Base-by-base conservation (phyloP, 2,113 vertebrate genomes). In the Catharus bicknelli region DNA sequence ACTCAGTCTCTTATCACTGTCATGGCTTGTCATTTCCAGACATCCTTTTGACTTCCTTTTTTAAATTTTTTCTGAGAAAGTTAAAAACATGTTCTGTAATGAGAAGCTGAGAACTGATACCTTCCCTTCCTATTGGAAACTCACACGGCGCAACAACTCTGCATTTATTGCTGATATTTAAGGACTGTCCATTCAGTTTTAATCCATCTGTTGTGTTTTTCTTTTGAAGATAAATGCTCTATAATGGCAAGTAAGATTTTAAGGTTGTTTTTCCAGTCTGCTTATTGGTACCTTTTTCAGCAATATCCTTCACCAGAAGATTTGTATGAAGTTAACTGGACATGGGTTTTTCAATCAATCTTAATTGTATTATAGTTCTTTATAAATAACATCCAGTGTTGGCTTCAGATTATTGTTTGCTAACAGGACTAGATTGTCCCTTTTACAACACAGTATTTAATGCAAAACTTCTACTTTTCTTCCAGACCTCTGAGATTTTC, bases 21-120 rank as follows among this genome's bases (percentile, higher is more conserved):
- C 51, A 62, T 57, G 32, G 32, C 74, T 94, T 93, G 62, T 83
- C 42, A 36, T 93, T 84, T 91, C 40, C 77, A 90, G 80, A 45
- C 64, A 90, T 88, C 61, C 59, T 86, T 86, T 86, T n/a, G 12
- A 73, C 47, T 76, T 72, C 26, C 17, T 64, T 30, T 73, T 70
- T 61, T 53, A 23, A 15, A 13, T 57, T 50, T 53, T 81, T 43
- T n/a, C 14, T 23, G 30, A 73, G 30, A 80, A 34, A 62, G 64
- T 67, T 69, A 73, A 90, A 86, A 90, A 57, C 27, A 7, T 47
- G 1, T 42, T 91, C 22, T 83, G 26, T 42, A 76, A 62, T 50
- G 62, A 82, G 54, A 79, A 90, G 17, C 42, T n/a, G 26, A 68
- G 25, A 79, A 34, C 25, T 42, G 59, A 42, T 83, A 74, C 29